phyloP scores from a whole-genome alignment of 2,888 invertebrate species.

The Aquatica leii region DNA sequence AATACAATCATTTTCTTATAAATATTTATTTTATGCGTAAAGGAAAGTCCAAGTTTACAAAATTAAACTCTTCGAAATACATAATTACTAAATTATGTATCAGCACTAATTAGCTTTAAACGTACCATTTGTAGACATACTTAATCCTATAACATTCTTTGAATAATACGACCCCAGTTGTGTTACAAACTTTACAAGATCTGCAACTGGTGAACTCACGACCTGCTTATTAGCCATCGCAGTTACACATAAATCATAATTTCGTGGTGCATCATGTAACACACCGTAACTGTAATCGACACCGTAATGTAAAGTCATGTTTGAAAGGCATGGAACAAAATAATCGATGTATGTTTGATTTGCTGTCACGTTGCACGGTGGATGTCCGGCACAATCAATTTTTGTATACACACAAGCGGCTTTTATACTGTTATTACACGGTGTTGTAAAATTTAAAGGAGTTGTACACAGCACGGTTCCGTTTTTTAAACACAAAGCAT shows the following conservation, averaged over 20 bases:
- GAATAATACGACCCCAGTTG: conserved; percentile 11
- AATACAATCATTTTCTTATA: background rate
- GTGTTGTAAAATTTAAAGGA: conserved; percentile 47
- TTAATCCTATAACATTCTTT: background rate
- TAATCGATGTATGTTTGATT: conserved; percentile 46
- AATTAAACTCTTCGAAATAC: background rate
- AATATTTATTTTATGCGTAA: too few species aligned
- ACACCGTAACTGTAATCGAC: conserved; percentile 1
- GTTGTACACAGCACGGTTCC: conserved; percentile 55
- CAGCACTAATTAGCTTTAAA: background rate
- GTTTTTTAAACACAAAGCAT: conserved; percentile 38
- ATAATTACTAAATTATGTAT: background rate
- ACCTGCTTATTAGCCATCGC: conserved; percentile 16
- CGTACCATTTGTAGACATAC: background rate
- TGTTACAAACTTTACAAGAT: conserved; percentile 5
- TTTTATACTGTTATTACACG: conserved; percentile 39
- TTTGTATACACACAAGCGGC: conserved; percentile 21
- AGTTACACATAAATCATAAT: conserved; percentile 22
- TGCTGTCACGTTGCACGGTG: conserved; percentile 37
- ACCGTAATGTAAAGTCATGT: conserved; percentile 37
- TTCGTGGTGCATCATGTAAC: background rate
- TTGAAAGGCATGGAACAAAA: conserved; percentile 53
- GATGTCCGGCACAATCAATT: conserved; percentile 25
- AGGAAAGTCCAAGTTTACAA: background rate
- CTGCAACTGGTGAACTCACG: conserved; percentile 9